Percentiles rank a stretch among this genome's conserved stretches.
Conservation (phyloP, 2,797 vertebrate species). For the Dryobates pubescens region DNA sequence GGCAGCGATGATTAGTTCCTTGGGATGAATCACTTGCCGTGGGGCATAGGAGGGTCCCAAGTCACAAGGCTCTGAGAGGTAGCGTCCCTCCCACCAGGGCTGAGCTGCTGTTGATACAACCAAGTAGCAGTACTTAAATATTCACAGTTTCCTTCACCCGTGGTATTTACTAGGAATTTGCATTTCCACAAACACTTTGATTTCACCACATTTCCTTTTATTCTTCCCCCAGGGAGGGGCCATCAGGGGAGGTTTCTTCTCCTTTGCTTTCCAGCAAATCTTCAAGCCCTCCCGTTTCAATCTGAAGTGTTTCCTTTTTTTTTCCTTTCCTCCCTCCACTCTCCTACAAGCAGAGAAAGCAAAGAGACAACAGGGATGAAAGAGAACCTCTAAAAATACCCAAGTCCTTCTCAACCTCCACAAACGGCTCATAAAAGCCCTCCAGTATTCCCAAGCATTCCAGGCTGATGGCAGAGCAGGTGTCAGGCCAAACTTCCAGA, state of each 20-base stretch:
- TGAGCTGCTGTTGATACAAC: background rate
- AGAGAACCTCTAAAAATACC: slow-evolving; percentile 33
- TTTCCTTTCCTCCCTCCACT: background rate
- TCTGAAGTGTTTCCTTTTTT: slow-evolving; percentile 6
- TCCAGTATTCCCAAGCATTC: background rate
- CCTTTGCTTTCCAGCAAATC: slow-evolving; percentile 58
- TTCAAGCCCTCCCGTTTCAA: background rate
- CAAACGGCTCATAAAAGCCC: background rate
- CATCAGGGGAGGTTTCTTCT: slow-evolving; percentile 27
- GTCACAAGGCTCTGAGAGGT: background rate
- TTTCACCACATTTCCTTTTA: slow-evolving; percentile 56
- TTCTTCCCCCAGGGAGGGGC: slow-evolving; percentile 42
- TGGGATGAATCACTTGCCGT: background rate
- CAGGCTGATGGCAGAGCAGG: background rate
- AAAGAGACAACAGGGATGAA: background rate
- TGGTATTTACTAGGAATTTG: slow-evolving; percentile 41
- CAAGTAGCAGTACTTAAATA: slow-evolving; percentile 43
- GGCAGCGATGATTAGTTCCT: slow-evolving; percentile 13
- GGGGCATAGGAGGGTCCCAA: background rate
- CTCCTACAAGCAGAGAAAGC: slow-evolving; percentile 11
- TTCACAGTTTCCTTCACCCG: slow-evolving; percentile 32
- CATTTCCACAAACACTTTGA: slow-evolving; percentile 66
- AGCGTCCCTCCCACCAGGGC: background rate
- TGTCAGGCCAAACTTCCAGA: background rate
- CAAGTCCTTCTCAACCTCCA: background rate